Conservation (phyloP, 2,113 vertebrate genomes). For the Hippopotamus amphibius region DNA sequence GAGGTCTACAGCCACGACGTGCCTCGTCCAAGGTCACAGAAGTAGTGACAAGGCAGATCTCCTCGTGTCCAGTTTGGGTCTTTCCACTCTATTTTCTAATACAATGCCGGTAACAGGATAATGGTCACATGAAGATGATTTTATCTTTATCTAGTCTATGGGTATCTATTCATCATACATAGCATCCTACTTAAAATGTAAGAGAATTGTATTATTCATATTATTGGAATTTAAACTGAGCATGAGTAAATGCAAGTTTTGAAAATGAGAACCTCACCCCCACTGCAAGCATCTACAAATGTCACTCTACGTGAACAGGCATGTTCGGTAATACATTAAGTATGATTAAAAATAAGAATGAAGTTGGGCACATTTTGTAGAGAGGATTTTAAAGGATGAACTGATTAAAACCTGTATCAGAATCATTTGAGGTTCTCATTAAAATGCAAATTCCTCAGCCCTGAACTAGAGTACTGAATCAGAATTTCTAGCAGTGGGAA, state of each 20-base stretch:
- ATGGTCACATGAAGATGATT: background rate
- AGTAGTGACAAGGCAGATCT: background rate
- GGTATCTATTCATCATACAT: background rate
- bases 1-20: background rate
- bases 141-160: background rate
- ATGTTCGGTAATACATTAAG: background rate
- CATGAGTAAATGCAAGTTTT: background rate
- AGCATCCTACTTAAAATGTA: background rate
- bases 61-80: background rate
- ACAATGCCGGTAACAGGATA: background rate
- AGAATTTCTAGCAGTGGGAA: constrained; percentile 50
- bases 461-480: constrained; percentile 46
- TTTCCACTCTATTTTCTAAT: background rate
- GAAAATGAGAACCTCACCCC: background rate
- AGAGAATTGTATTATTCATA: constrained; percentile 24
- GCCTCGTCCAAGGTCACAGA: background rate
- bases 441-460: constrained; percentile 65
- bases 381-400: constrained; percentile 17
- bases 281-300: background rate
- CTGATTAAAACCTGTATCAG: constrained; percentile 46
- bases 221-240: constrained; percentile 2
- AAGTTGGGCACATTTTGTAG: background rate
- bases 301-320: background rate
- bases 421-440: constrained; percentile 63
- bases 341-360: background rate